Base-by-base conservation (phyloP, 2,888 invertebrate genomes). In the Ectemnius cavifrons region DNA sequence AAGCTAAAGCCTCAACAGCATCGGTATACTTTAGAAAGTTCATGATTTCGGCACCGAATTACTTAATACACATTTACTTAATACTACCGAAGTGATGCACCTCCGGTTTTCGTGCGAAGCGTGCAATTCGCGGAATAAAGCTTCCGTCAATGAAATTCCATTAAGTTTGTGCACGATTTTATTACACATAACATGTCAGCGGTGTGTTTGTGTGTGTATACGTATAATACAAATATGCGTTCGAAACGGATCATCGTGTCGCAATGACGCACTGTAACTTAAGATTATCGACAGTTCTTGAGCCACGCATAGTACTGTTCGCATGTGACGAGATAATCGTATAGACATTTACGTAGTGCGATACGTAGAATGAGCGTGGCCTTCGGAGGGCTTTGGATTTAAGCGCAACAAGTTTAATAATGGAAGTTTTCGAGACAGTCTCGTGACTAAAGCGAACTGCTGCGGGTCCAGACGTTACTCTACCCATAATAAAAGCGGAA, bases 1-100 rank as follows among this genome's bases (percentile, higher is more conserved):
- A 56, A 60, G 52, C 57, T 75, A 75, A 79, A 82, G 77, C 77
- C 73, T 82, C 80, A 52, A 65, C 61, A 63, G 49, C 66, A 71
- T 69, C 47, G 14, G 52, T 58, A 49, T 69, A 62, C 62, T 16
- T 57, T 67, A 78, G 27, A 52, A 67, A 27, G 77, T 66, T 45
- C 37, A 57, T 56, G 62, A 52, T 47, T 14, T 58, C 46, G 20
- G 46, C 59, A 69, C 64, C 37, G 59, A 75, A 68, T 62, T 69
- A 67, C 57, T 68, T 74, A 23, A 23, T 23, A 23, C 23, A 70
- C 52, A 49, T 67, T 64, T 63, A 71, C 52, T 66, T 74, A 79
- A 76, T 74, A 73, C 71, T 75, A 80, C 52, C 67, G 49, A 59
- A 63, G n/a, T 8, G 52, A 20, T 11, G 8, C 11, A 11, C 37